phyloP scores from a whole-genome alignment of 2,113 vertebrate genomes.

The Corythoichthys haematopterus region DNA sequence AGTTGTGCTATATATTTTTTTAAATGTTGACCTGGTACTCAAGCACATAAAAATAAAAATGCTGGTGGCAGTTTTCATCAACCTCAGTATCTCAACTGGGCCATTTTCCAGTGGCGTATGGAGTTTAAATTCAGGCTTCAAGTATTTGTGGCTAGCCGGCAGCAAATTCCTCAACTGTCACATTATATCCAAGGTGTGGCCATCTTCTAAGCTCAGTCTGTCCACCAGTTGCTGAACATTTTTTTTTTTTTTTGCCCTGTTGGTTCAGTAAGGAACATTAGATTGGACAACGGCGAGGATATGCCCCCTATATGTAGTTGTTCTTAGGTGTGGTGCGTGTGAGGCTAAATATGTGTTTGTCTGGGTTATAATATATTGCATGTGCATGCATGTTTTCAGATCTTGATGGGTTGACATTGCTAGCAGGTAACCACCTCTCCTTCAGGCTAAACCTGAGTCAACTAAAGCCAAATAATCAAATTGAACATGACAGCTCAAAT shows the following conservation, averaged over 20 bases:
- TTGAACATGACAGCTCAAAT: conserved; percentile 50
- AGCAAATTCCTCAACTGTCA: conserved; percentile 65
- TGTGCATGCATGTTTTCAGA: conserved; percentile 48
- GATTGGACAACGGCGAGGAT: neutral
- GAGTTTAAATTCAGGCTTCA: conserved; percentile 50
- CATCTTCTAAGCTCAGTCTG: conserved; percentile 3
- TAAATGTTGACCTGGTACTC: conserved; percentile 22
- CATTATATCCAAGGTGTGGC: conserved; percentile 58
- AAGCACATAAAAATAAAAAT: conserved; percentile 11
- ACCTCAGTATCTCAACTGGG: neutral
- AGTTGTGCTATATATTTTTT: conserved; percentile 16
- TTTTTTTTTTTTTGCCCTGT: conserved; percentile 15
- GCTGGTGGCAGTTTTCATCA: conserved; percentile 28
- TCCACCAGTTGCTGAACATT: conserved; percentile 11
- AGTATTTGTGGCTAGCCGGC: conserved; percentile 65
- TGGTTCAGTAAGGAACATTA: conserved; percentile 13
- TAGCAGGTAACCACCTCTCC: conserved; percentile 52
- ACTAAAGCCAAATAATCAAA: conserved; percentile 41
- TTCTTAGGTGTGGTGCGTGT: neutral
- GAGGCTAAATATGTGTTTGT: conserved; percentile 1
- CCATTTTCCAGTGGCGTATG: conserved; percentile 46
- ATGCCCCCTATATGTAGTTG: neutral
- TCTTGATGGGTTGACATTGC: conserved; percentile 16
- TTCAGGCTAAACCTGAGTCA: conserved; percentile 51
- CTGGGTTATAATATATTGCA: conserved; percentile 23